A percentile compares a stretch with the other conserved stretches of the same genome.
phyloP scores from a whole-genome alignment of 2,797 vertebrate species.

The Novumbra hubbsi region DNA sequence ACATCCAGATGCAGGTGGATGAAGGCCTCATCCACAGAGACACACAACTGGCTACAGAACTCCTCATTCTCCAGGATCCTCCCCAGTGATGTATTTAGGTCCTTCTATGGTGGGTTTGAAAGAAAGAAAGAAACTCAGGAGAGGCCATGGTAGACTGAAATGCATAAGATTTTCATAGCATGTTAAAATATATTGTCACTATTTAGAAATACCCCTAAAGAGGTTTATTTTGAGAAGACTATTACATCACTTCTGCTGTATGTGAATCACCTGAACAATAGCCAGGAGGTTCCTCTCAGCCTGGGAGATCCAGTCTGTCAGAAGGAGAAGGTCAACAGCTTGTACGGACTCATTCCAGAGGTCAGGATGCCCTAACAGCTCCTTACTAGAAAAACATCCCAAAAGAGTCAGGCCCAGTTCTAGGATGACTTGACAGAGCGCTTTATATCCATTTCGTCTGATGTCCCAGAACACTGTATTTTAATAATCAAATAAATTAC shows the following conservation, averaged over 20 bases:
- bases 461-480: too few relatives aligned
- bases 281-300: constrained; percentile 37
- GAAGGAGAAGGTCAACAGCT: constrained; percentile 33
- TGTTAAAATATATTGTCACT: neutral
- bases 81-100: constrained; percentile 20
- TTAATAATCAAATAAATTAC: too few relatives aligned
- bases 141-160: neutral
- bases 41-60: neutral
- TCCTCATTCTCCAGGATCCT: constrained; percentile 45
- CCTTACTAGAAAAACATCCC: constrained; percentile 44
- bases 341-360: constrained; percentile 19
- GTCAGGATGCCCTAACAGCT: constrained; percentile 9
- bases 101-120: constrained; percentile 35
- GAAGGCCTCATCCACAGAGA: constrained; percentile 47
- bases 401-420: constrained; percentile 11
- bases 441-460: too few relatives aligned
- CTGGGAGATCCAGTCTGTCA: constrained; percentile 36
- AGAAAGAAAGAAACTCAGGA: neutral
- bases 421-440: too few relatives aligned
- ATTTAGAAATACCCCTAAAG: neutral
- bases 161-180: neutral
- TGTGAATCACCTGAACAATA: constrained; percentile 43
- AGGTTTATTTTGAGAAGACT: neutral
- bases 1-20: constrained; percentile 58
- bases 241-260: neutral